phyloP scores from a whole-genome alignment of 2,797 vertebrate genomes.

The Spinus olivaceus region DNA sequence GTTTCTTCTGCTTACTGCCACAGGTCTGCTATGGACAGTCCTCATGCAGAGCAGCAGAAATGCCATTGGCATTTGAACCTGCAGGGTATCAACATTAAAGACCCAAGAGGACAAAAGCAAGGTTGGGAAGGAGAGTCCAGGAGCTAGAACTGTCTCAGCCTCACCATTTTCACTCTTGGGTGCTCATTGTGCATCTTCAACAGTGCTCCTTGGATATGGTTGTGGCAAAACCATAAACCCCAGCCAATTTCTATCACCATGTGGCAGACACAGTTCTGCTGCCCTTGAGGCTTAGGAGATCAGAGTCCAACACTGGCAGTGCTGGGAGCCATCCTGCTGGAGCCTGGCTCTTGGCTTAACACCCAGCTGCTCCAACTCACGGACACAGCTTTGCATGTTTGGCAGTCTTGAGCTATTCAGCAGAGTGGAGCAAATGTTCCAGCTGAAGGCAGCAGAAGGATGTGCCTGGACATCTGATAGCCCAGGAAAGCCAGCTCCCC shows the following conservation, averaged over 20 bases:
- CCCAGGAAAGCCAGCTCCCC: neutral
- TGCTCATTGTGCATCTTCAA: neutral
- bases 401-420: neutral
- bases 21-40: neutral
- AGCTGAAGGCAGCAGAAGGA: neutral
- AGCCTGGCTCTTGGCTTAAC: neutral
- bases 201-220: neutral
- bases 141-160: neutral
- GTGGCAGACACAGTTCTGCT: rapidly evolving
- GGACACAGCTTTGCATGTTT: rapidly evolving
- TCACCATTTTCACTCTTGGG: neutral
- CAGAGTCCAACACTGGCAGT: neutral
- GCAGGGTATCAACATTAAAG: neutral
- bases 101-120: neutral
- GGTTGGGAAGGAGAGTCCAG: neutral
- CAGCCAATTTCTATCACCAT: too few species aligned
- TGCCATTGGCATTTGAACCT: neutral
- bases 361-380: rapidly evolving
- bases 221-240: neutral
- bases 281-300: neutral
- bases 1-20: neutral
- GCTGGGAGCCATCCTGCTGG: neutral
- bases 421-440: neutral
- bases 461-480: neutral
- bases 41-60: neutral